Conservation (phyloP, 2,888 invertebrate species). For the Eupithecia inturbata region DNA sequence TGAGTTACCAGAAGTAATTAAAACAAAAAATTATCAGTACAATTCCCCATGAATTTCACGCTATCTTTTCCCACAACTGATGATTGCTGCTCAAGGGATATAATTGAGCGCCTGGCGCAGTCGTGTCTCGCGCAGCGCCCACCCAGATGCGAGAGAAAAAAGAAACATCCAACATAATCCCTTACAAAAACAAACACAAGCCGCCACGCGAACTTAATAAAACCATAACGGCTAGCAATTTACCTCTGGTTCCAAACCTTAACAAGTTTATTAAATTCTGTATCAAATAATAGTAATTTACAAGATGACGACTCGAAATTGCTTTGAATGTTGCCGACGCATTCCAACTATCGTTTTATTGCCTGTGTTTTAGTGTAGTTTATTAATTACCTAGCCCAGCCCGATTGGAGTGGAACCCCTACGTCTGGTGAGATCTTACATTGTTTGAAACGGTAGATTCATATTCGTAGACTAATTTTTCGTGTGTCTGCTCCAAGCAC, state of each 20-base stretch:
- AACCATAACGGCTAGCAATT: constrained; percentile 78
- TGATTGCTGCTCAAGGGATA: constrained; percentile 64
- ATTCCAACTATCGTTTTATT: constrained; percentile 78
- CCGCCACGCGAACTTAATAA: constrained; percentile 81
- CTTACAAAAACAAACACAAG: constrained; percentile 79
- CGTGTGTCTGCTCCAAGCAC: constrained; percentile 41
- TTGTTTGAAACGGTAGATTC: constrained; percentile 28
- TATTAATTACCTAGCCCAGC: constrained; percentile 71
- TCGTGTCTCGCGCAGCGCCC: constrained; percentile 77
- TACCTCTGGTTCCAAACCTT: constrained; percentile 79
- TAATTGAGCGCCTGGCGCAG: constrained; percentile 75
- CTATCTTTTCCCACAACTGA: constrained; percentile 69
- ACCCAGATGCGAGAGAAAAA: constrained; percentile 72
- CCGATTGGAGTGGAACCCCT: constrained; percentile 42
- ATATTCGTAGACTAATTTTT: constrained; percentile 40
- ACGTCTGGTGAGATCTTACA: constrained; percentile 13
- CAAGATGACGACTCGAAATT: constrained; percentile 76
- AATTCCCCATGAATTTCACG: constrained; percentile 70
- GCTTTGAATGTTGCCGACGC: constrained; percentile 77
- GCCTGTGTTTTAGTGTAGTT: constrained; percentile 66
- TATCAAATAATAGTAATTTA: constrained; percentile 83
- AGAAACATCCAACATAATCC: constrained; percentile 72
- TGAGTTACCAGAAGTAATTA: constrained; percentile 44
- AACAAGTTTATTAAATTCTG: constrained; percentile 84
- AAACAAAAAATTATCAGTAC: constrained; percentile 59